A percentile compares a stretch with the other conserved stretches of the same genome.
phyloP scores from a whole-genome alignment of 2,113 vertebrate species.

The Halichoeres trimaculatus region DNA sequence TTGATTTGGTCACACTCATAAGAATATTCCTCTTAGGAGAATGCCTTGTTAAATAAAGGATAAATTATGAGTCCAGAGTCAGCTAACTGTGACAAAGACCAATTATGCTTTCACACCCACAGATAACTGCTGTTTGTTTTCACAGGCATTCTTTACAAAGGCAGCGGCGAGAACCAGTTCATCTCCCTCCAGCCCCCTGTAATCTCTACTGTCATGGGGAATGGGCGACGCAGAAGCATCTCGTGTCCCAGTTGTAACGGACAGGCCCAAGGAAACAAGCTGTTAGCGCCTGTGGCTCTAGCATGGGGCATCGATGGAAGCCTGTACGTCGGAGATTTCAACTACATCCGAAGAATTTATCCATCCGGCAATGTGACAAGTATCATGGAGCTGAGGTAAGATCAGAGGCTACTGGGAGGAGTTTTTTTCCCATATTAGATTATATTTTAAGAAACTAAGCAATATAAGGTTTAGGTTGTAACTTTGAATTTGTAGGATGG shows the following conservation, averaged over 20 bases:
- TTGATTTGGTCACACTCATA: background rate
- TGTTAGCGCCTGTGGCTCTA: conserved; percentile 93
- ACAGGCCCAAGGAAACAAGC: conserved; percentile 97
- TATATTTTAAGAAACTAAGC: too few relatives aligned
- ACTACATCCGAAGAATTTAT: conserved; percentile 96
- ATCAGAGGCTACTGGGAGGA: background rate
- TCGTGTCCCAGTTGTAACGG: conserved; percentile 98
- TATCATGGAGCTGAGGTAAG: conserved; percentile 96
- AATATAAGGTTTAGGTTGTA: too few relatives aligned
- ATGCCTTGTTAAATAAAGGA: background rate
- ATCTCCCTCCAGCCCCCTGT: conserved; percentile 96
- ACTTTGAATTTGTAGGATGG: too few relatives aligned
- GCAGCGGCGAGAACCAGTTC: conserved; percentile 96
- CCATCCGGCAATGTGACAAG: conserved; percentile 97
- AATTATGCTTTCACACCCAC: conserved; percentile 16
- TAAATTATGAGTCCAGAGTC: conserved; percentile 8
- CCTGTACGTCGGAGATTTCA: conserved; percentile 97
- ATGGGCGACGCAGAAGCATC: conserved; percentile 94
- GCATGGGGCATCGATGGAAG: conserved; percentile 96
- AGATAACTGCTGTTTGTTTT: conserved; percentile 31
- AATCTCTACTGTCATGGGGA: conserved; percentile 97
- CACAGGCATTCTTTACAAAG: conserved; percentile 97
- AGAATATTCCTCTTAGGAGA: background rate
- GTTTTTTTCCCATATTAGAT: too few relatives aligned
- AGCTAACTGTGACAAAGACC: background rate